Evolutionary conservation across 1,140 invertebrate species (phyloP).

Genomic region (Lamellibrachia luymesi): DNA sequence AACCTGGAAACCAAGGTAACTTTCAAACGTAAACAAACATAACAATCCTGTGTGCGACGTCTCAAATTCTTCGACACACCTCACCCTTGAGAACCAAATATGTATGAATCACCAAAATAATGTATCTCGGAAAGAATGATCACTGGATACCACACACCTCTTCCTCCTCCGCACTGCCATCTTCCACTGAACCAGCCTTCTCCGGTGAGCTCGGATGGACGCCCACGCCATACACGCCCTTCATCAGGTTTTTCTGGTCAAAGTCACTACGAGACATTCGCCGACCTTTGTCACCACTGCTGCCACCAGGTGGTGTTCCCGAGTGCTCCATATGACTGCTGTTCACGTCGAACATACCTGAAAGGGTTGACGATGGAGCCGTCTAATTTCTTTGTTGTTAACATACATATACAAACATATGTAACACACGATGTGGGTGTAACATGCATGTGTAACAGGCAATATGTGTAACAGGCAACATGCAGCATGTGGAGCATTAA

Average conservation of each 20-base stretch:
- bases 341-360: neutral
- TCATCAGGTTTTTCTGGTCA: constrained; percentile 25
- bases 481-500: neutral
- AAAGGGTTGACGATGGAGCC: neutral
- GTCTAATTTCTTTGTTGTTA: neutral
- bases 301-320: neutral
- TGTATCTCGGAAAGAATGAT: no score
- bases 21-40: no score
- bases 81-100: no score
- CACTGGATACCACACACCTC: constrained; percentile 32
- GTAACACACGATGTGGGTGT: no score
- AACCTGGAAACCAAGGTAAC: no score
- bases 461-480: neutral
- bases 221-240: constrained; percentile 36
- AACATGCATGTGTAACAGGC: neutral
- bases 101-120: no score
- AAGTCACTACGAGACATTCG: neutral
- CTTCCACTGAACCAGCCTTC: constrained; percentile 28
- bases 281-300: neutral
- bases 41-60: no score
- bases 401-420: no score
- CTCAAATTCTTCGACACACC: no score
- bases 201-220: constrained; percentile 39
- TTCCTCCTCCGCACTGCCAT: constrained; percentile 37
- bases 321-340: neutral